A percentile compares a stretch with the other conserved stretches of the same genome.
Evolutionary conservation across 2,113 vertebrate genomes (phyloP).

Genomic region (Psittacula cyanocephala): DNA sequence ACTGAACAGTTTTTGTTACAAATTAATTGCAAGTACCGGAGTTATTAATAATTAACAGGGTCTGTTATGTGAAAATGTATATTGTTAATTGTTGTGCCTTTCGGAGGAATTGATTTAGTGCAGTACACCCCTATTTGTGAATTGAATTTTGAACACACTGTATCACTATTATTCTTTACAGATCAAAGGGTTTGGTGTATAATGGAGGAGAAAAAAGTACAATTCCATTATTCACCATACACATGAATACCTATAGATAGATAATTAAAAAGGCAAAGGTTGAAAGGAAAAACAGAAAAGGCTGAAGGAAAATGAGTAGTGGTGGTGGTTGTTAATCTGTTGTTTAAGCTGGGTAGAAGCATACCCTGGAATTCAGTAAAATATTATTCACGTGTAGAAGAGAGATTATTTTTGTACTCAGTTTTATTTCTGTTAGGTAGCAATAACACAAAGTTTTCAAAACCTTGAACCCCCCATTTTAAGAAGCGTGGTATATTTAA

Average conservation of each 20-base stretch:
- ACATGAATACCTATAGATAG: not conserved
- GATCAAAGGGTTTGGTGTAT: conserved; percentile 19
- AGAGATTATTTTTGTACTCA: not conserved
- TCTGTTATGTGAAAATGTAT: conserved; percentile 50
- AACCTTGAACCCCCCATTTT: not conserved
- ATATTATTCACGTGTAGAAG: not conserved
- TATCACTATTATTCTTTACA: conserved; percentile 8
- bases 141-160: not conserved
- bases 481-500: fast-evolving
- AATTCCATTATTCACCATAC: not conserved
- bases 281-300: not conserved
- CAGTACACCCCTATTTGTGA: not conserved
- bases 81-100: conserved; percentile 70
- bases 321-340: not conserved
- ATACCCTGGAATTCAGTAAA: not conserved
- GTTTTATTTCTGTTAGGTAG: not conserved
- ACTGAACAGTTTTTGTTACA: conserved; percentile 49
- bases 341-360: not conserved
- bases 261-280: not conserved
- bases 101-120: conserved; percentile 54
- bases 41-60: conserved; percentile 72
- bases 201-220: not conserved
- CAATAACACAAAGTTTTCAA: not conserved
- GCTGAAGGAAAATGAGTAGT: not conserved
- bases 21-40: conserved; percentile 36